These are phyloP conservation scores for Vidua macroura DNA, from an alignment of 2,113 vertebrate species.

Conservation along the genomic window DNA sequence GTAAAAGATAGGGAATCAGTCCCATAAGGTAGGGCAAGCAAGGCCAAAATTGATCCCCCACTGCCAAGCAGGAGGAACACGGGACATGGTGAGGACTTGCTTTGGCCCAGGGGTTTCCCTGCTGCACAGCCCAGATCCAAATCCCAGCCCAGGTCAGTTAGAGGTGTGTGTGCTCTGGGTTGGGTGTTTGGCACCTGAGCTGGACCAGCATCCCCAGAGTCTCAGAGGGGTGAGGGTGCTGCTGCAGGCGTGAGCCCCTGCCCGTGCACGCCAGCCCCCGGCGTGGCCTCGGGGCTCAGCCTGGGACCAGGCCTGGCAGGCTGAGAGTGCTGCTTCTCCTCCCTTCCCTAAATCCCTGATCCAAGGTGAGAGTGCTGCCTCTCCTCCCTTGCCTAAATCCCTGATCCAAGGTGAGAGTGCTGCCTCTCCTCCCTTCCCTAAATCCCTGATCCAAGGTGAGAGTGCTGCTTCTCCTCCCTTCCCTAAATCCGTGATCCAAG, in stretches of 20 bases:
- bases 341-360: too few relatives aligned
- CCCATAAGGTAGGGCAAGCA: background rate
- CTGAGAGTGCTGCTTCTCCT: background rate
- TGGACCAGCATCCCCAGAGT: background rate
- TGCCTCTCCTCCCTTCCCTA: too few relatives aligned
- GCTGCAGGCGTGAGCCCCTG: background rate
- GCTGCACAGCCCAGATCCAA: background rate
- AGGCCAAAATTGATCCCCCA: background rate
- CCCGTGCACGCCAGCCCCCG: rapidly evolving
- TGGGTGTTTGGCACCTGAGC: background rate
- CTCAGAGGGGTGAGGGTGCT: background rate
- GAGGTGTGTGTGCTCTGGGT: background rate
- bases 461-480: too few relatives aligned
- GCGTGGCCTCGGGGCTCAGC: background rate
- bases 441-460: too few relatives aligned
- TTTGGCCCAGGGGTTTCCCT: background rate
- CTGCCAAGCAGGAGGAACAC: background rate
- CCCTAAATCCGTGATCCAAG: too few relatives aligned
- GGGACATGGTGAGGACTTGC: background rate
- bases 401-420: too few relatives aligned
- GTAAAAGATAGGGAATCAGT: background rate
- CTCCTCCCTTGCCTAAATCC: too few relatives aligned
- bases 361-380: too few relatives aligned
- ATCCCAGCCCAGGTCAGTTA: background rate
- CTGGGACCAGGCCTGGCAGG: background rate